Conservation (phyloP, 2,113 vertebrate genomes). For the Odontesthes bonariensis region DNA sequence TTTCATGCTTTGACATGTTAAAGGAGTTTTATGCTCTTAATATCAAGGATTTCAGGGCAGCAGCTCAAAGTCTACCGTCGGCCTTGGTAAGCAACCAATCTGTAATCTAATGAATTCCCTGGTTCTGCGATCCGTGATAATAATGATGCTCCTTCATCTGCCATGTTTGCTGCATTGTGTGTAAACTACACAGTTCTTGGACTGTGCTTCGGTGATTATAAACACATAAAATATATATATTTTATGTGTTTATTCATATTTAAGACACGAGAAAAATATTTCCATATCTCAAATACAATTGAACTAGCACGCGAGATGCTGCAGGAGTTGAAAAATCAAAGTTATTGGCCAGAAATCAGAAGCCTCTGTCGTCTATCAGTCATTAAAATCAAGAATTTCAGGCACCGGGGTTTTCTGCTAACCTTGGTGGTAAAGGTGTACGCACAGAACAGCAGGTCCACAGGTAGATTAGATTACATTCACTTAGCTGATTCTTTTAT, state of each 20-base stretch:
- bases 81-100: neutral
- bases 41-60: slow-evolving; percentile 8
- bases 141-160: neutral
- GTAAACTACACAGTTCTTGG: neutral
- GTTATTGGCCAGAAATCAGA: neutral
- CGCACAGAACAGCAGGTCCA: neutral
- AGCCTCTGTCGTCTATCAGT: neutral
- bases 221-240: neutral
- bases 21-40: neutral
- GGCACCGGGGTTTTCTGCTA: neutral
- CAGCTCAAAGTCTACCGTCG: neutral
- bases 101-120: neutral
- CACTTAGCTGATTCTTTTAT: neutral
- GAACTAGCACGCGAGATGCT: too few species aligned
- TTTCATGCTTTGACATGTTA: slow-evolving; percentile 9
- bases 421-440: neutral
- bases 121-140: neutral
- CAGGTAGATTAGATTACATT: neutral
- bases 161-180: neutral
- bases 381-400: neutral
- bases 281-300: neutral
- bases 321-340: neutral
- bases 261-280: neutral
- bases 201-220: neutral
- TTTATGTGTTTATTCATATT: too few species aligned